phyloP scores from a whole-genome alignment of 2,888 invertebrate genomes.

The Apamea anceps region DNA sequence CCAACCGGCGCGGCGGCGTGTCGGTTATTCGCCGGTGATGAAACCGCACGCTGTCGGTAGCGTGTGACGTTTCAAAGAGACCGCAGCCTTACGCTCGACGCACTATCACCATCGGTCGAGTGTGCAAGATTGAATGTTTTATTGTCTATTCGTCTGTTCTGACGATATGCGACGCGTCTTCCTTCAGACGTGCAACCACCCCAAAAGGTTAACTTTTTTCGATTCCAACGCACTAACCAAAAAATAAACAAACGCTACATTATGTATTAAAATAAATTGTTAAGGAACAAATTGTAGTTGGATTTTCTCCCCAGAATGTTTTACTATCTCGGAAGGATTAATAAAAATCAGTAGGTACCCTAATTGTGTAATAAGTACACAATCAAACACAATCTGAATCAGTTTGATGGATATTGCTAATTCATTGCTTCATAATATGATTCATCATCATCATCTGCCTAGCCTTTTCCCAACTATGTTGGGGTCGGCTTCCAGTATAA shows the following conservation, averaged over 20 bases:
- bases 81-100: not conserved
- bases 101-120: not conserved
- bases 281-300: too few relatives aligned
- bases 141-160: not conserved
- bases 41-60: too few relatives aligned
- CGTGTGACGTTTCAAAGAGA: too few relatives aligned
- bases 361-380: not conserved
- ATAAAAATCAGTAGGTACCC: too few relatives aligned
- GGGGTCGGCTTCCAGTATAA: too few relatives aligned
- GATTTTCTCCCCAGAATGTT: too few relatives aligned
- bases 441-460: too few relatives aligned
- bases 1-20: too few relatives aligned
- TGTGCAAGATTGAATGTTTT: not conserved
- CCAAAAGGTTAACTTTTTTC: not conserved
- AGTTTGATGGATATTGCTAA: not conserved
- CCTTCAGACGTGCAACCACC: not conserved
- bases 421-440: not conserved
- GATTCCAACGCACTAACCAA: not conserved
- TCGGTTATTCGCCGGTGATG: too few relatives aligned
- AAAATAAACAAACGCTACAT: not conserved
- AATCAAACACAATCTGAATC: not conserved
- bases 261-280: too few relatives aligned
- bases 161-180: not conserved
- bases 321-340: too few relatives aligned
- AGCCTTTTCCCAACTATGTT: too few relatives aligned